Conservation (phyloP, 2,797 vertebrate species). For the Sebastes baramenuke region DNA sequence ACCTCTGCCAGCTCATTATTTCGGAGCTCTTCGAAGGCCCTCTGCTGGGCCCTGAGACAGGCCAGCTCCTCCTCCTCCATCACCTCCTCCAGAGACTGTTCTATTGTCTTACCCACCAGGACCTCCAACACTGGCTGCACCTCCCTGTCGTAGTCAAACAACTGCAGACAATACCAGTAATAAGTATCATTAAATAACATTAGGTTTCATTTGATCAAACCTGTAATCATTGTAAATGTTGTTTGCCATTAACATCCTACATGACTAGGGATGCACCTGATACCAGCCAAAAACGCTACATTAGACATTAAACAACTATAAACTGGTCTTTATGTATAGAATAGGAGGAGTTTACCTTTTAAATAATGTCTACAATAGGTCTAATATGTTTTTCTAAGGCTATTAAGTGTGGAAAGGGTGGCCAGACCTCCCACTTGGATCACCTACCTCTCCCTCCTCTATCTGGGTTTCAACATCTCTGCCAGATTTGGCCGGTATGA, state of each 20-base stretch:
- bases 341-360: not conserved
- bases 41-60: conserved; percentile 81
- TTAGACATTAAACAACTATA: not conserved
- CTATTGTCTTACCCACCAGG: conserved; percentile 91
- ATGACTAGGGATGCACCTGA: no score
- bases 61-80: conserved; percentile 95
- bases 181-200: not conserved
- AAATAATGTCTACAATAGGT: not conserved
- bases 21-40: conserved; percentile 82
- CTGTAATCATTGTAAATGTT: not conserved
- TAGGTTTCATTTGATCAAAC: not conserved
- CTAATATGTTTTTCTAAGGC: not conserved
- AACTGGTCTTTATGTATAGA: not conserved
- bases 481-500: conserved; percentile 92
- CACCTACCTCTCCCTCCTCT: conserved; percentile 91
- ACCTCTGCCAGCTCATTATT: conserved; percentile 89
- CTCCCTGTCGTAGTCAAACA: conserved; percentile 96
- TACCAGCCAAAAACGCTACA: not conserved
- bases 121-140: conserved; percentile 91
- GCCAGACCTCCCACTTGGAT: not conserved
- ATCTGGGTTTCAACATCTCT: conserved; percentile 91
- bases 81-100: conserved; percentile 92
- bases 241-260: no score
- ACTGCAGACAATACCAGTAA: conserved; percentile 72
- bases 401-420: not conserved